Percentiles rank a stretch among this genome's conserved stretches.
phyloP scores from a whole-genome alignment of 2,888 invertebrate species.

The Xestoiulus laeticollis region DNA sequence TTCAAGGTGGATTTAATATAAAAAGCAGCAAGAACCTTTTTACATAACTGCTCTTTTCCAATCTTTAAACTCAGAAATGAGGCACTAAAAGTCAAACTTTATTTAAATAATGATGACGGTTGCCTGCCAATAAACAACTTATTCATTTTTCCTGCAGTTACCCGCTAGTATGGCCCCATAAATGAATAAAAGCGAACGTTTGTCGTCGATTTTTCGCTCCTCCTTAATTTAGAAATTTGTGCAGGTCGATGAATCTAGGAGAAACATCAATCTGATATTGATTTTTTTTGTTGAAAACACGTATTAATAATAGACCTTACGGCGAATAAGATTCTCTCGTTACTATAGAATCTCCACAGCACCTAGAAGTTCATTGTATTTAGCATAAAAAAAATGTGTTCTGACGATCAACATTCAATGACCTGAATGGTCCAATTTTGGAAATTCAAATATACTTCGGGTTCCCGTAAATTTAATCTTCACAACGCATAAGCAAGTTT shows the following conservation, averaged over 20 bases:
- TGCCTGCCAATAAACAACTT: too few species aligned
- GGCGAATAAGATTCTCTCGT: slow-evolving; percentile 15
- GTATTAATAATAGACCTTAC: background rate
- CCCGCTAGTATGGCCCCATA: too few species aligned
- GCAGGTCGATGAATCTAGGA: background rate
- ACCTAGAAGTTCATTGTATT: background rate
- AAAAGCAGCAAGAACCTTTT: too few species aligned
- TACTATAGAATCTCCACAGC: background rate
- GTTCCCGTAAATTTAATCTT: background rate
- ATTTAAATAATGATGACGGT: too few species aligned
- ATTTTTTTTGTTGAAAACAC: slow-evolving; percentile 10
- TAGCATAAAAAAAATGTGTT: background rate
- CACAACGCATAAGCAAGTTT: background rate
- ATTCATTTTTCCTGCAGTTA: too few species aligned
- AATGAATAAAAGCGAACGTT: background rate
- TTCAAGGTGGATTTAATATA: too few species aligned
- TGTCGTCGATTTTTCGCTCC: background rate
- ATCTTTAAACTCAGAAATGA: too few species aligned
- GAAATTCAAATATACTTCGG: slow-evolving; percentile 18
- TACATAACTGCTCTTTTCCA: too few species aligned
- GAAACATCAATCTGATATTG: background rate
- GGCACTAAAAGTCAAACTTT: too few species aligned
- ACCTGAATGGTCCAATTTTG: slow-evolving; percentile 12
- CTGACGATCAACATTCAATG: background rate
- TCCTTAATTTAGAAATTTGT: background rate